Percentiles rank a stretch among this genome's conserved stretches.
These are phyloP conservation scores for Stramonita haemastoma DNA, from an alignment of 2,888 invertebrate species.

Conservation along the genomic window DNA sequence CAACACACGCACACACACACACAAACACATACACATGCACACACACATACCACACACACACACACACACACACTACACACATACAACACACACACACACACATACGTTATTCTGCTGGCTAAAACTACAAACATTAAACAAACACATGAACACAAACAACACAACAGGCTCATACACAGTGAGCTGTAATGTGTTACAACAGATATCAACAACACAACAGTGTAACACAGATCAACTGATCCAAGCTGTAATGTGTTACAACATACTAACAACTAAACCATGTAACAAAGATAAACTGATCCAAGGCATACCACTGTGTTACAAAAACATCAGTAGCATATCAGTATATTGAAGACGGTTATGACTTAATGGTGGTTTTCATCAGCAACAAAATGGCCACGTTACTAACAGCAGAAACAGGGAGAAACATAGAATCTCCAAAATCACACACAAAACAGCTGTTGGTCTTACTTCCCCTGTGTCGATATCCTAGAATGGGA, in stretches of 20 bases:
- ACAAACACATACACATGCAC: not conserved
- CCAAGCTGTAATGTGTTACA: not conserved
- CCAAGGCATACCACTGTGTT: no score
- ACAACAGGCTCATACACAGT: not conserved
- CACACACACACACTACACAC: not conserved
- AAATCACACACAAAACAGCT: conserved; percentile 11
- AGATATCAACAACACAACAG: not conserved
- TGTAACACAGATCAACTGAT: not conserved
- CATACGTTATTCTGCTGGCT: not conserved
- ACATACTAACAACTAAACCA: not conserved
- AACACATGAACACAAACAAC: not conserved
- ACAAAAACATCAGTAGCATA: no score
- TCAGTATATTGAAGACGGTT: no score
- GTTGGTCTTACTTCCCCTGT: conserved; percentile 30
- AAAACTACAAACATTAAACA: not conserved
- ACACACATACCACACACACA: not conserved
- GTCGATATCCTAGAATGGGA: conserved; percentile 24
- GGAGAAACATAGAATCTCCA: not conserved
- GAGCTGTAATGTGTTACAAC: no score
- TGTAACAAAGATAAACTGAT: not conserved
- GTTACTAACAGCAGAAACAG: not conserved
- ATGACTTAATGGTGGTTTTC: no score
- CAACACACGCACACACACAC: no score
- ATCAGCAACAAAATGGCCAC: not conserved
- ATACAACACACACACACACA: not conserved